Evolutionary conservation across 2,113 vertebrate species (phyloP).

Genomic region (Paracanthobrama guichenoti): DNA sequence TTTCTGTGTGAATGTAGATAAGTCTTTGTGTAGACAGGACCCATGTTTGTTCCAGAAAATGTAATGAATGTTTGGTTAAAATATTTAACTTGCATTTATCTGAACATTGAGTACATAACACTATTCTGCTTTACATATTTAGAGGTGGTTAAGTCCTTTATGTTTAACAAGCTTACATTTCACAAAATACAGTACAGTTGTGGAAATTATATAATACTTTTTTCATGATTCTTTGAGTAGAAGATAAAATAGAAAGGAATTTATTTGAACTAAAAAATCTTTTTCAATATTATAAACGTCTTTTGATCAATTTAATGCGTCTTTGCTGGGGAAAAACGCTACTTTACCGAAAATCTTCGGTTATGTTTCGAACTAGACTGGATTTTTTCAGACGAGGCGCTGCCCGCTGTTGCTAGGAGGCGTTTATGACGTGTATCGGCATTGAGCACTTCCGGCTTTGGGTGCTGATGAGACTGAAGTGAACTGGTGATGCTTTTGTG

Average conservation of each 20-base stretch:
- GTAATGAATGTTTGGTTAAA: too few species aligned
- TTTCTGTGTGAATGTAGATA: neutral
- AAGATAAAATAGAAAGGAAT: neutral
- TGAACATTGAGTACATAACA: too few species aligned
- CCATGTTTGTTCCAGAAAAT: too few species aligned
- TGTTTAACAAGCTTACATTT: neutral
- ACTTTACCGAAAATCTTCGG: neutral
- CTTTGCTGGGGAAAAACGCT: neutral
- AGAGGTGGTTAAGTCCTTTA: too few species aligned
- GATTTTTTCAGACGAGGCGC: neutral
- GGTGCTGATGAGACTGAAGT: constrained; percentile 44
- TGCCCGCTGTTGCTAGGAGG: constrained; percentile 31
- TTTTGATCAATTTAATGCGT: neutral
- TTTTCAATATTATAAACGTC: neutral
- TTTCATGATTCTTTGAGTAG: neutral
- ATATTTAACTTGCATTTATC: too few species aligned
- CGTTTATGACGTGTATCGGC: constrained; percentile 30
- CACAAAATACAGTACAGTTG: neutral
- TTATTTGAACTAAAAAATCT: neutral
- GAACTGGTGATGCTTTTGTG: constrained; percentile 21
- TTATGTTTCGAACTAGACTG: neutral
- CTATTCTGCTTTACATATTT: too few species aligned
- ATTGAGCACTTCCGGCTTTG: constrained; percentile 32
- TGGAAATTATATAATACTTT: neutral
- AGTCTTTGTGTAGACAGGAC: too few species aligned